phyloP scores from a whole-genome alignment of 2,888 invertebrate genomes.

The Amphipoea lucens region DNA sequence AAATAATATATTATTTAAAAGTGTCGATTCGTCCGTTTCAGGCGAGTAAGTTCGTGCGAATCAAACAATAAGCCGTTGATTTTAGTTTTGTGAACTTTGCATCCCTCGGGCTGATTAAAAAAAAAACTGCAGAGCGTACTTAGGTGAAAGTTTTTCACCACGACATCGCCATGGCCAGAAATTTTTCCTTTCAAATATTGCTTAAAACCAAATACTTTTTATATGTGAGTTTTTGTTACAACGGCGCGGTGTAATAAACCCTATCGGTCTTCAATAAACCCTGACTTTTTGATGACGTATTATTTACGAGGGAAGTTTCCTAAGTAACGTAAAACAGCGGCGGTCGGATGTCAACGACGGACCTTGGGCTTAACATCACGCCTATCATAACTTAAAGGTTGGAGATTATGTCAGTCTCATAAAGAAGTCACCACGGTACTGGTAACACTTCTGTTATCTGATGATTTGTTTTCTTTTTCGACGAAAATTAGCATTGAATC shows the following conservation, averaged over 20 bases:
- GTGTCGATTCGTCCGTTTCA: too few species aligned
- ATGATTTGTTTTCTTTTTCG: background rate
- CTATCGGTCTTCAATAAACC: conserved; percentile 64
- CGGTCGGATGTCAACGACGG: conserved; percentile 17
- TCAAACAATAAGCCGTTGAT: background rate
- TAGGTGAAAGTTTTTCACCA: background rate
- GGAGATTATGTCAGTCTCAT: background rate
- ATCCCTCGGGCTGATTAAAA: background rate
- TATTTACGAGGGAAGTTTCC: conserved; percentile 62
- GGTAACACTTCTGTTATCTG: background rate
- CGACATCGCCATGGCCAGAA: background rate
- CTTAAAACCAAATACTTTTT: conserved; percentile 18
- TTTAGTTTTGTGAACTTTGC: background rate
- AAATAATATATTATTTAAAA: too few species aligned
- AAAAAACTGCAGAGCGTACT: background rate
- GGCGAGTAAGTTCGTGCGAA: background rate
- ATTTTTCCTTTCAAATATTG: background rate
- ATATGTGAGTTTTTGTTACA: conserved; percentile 50
- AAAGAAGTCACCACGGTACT: background rate
- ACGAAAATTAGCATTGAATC: background rate
- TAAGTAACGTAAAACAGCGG: conserved; percentile 47
- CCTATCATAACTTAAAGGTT: background rate
- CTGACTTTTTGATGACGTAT: conserved; percentile 54
- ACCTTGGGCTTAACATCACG: background rate
- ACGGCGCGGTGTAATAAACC: conserved; percentile 52